Conservation (phyloP, 2,113 vertebrate species). For the Miniopterus natalensis region DNA sequence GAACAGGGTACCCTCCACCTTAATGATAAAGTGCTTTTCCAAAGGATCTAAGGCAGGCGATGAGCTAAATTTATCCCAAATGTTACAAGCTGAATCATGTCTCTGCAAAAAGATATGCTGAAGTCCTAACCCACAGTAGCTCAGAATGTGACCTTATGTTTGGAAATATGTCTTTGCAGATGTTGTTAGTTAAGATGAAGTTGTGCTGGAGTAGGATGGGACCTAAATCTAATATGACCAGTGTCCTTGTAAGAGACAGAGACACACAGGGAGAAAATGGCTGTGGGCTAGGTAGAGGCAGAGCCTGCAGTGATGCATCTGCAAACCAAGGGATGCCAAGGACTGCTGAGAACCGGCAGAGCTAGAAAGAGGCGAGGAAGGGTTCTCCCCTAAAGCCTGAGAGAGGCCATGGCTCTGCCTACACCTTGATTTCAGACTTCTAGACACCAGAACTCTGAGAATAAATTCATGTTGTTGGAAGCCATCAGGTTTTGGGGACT, state of each 20-base stretch:
- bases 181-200: neutral
- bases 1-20: accelerated
- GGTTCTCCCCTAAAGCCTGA: neutral
- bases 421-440: neutral
- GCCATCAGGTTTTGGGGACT: neutral
- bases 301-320: neutral
- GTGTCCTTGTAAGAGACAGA: neutral
- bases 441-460: neutral
- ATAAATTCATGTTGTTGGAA: neutral
- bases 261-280: neutral
- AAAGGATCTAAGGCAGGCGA: neutral
- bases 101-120: neutral
- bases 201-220: neutral
- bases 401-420: neutral
- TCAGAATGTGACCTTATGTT: neutral
- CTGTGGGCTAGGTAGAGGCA: accelerated
- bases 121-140: neutral
- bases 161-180: neutral
- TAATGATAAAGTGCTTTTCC: neutral
- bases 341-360: neutral
- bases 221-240: neutral
- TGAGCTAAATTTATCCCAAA: neutral
- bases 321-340: neutral
- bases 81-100: neutral
- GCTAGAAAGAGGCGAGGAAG: neutral